phyloP scores from a whole-genome alignment of 2,797 vertebrate genomes.

The Onychomys torridus region DNA sequence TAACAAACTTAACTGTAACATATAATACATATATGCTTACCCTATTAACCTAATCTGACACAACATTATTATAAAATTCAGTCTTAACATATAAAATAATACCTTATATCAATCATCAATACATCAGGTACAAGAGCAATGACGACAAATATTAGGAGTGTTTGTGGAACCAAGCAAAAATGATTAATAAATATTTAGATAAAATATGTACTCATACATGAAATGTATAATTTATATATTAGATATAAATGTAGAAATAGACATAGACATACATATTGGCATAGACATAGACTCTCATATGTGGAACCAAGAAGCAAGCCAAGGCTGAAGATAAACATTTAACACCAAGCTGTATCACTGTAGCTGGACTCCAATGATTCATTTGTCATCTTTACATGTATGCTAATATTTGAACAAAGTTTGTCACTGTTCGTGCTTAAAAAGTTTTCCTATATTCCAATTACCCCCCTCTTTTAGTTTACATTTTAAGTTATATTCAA shows the following conservation, averaged over 20 bases:
- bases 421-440: not conserved
- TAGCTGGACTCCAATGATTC: accelerated
- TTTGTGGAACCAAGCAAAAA: not conserved
- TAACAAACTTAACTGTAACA: not conserved
- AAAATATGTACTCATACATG: too few species aligned
- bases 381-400: not conserved
- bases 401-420: not conserved
- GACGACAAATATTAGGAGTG: not conserved
- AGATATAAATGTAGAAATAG: not conserved
- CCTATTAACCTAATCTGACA: not conserved
- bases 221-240: not conserved
- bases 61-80: not conserved
- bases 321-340: not conserved
- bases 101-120: not conserved
- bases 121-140: not conserved
- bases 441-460: too few species aligned
- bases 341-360: not conserved
- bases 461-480: not conserved
- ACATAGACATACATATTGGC: not conserved
- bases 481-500: not conserved
- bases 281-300: not conserved
- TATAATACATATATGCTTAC: not conserved
- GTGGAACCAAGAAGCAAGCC: not conserved
- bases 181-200: not conserved
- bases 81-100: not conserved